Evolutionary conservation across 2,113 vertebrate species (phyloP).

Genomic region (Polypterus senegalus): DNA sequence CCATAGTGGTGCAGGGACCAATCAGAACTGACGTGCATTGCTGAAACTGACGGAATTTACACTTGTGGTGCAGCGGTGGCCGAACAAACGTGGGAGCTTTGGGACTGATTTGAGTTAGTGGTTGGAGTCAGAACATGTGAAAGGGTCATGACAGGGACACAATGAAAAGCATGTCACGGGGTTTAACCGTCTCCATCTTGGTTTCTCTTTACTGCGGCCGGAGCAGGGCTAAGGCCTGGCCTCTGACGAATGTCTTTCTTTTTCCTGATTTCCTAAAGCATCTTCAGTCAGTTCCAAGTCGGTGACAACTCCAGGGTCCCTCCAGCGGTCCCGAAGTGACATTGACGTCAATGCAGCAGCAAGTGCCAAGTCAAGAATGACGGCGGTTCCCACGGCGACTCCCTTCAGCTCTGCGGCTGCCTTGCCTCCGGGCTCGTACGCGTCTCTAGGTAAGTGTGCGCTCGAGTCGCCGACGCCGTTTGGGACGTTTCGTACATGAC

Average conservation of each 20-base stretch:
- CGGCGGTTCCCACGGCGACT: constrained; percentile 54
- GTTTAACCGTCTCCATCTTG: not conserved
- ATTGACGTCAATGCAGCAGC: constrained; percentile 93
- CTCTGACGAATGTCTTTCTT: not conserved
- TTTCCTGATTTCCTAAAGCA: constrained; percentile 43
- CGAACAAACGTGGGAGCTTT: too few species aligned
- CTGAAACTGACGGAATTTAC: too few species aligned
- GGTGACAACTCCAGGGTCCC: constrained; percentile 65
- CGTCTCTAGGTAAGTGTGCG: constrained; percentile 76
- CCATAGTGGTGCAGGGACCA: too few species aligned
- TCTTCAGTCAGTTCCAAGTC: constrained; percentile 72
- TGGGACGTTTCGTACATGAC: too few species aligned
- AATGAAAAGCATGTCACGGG: too few species aligned
- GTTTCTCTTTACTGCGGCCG: not conserved
- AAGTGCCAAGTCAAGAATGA: constrained; percentile 83
- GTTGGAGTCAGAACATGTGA: not conserved
- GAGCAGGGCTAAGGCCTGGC: not conserved
- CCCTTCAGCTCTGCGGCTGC: constrained; percentile 84
- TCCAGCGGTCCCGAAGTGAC: constrained; percentile 92
- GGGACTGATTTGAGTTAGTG: too few species aligned
- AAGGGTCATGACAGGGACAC: not conserved
- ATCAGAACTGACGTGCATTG: too few species aligned
- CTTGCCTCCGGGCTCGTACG: constrained; percentile 91
- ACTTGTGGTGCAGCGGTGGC: too few species aligned
- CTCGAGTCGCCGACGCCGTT: too few species aligned